Evolutionary conservation across 2,113 vertebrate genomes (phyloP), one percentile per base, ranked within the genome.

Genomic region (Glaucidium brasilianum): DNA sequence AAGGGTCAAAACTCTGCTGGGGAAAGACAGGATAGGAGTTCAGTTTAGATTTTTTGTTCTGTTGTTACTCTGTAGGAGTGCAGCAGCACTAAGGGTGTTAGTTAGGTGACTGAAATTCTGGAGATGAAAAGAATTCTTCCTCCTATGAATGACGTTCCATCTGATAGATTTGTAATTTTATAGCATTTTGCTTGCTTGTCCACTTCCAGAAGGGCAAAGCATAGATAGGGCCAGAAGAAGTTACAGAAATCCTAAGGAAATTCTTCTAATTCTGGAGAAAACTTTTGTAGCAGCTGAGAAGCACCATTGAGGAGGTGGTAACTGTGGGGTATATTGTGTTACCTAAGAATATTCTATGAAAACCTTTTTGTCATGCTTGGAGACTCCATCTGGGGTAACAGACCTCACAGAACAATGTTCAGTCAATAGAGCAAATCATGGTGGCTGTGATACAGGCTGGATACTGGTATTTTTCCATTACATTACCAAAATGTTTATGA

Each of bases 361-460:
- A 4, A 30, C 21, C 9, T 79, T 35, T 64, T 52, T 37, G 5
- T 53, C 15, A 11, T 27, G 39, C 58, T 72, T 72, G 30, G 26
- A 37, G n/a, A 13, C 43, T 90, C 15, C 5, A 0, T 69, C 35
- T n/a, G 11, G 29, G 19, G 10, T n/a, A 2, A 14, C 52, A 81
- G 56, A 55, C 25, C 34, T 47, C 2, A 10, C 11, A 78, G n/a
- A n/a, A 64, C 16, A 2, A 0, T 11, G 37, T 2, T 12, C 23
- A 8, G 74, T 8, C 49, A 62, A 22, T 4, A 12, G 17, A 83
- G 35, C 43, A 77, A 14, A 12, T 15, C 8, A 0, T 12, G 53
- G 32, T 18, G 17, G 10, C 80, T 78, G 37, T 21, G 39, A 22
- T 15, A 34, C 5, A 39, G 72, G 50, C 52, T 29, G 32, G 15